A percentile compares a stretch with the other conserved stretches of the same genome.
Conservation (phyloP, 2,888 invertebrate species). For the Netelia melanura region DNA sequence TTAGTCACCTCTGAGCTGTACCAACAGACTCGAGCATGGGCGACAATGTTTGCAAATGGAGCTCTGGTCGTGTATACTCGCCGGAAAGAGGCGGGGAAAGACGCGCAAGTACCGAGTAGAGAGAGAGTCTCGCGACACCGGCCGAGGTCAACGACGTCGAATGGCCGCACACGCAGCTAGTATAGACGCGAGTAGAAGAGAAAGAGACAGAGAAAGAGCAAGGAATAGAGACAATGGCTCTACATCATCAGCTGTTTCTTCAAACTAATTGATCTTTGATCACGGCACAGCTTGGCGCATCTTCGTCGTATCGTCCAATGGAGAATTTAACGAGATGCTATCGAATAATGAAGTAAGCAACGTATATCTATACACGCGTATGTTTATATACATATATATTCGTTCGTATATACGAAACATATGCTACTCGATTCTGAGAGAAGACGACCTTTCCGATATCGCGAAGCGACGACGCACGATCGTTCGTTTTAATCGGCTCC, state of each 20-base stretch:
- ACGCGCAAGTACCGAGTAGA: slow-evolving; percentile 52
- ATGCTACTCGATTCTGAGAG: slow-evolving; percentile 6
- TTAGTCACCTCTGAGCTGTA: slow-evolving; percentile 68
- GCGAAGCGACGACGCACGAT: slow-evolving; percentile 63
- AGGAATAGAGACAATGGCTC: slow-evolving; percentile 29
- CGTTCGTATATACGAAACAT: not conserved
- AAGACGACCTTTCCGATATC: slow-evolving; percentile 66
- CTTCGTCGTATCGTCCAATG: slow-evolving; percentile 14
- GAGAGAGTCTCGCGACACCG: slow-evolving; percentile 62
- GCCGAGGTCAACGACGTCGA: slow-evolving; percentile 69
- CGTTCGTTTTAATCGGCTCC: slow-evolving; percentile 70
- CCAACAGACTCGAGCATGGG: slow-evolving; percentile 65
- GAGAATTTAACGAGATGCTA: slow-evolving; percentile 50
- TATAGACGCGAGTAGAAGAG: slow-evolving; percentile 19
- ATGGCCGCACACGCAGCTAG: slow-evolving; percentile 58
- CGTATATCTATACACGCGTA: not conserved
- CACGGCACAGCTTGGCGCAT: slow-evolving; percentile 2
- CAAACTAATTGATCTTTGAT: slow-evolving; percentile 45
- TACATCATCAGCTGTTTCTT: slow-evolving; percentile 45
- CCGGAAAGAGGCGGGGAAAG: slow-evolving; percentile 34
- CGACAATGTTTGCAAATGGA: slow-evolving; percentile 70
- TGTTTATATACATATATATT: not conserved
- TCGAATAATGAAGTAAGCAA: slow-evolving; percentile 57
- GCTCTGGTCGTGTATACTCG: slow-evolving; percentile 57
- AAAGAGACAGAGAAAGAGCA: slow-evolving; percentile 37